Evolutionary conservation across 1,140 invertebrate species (phyloP).

Genomic region (Ylistrum balloti): DNA sequence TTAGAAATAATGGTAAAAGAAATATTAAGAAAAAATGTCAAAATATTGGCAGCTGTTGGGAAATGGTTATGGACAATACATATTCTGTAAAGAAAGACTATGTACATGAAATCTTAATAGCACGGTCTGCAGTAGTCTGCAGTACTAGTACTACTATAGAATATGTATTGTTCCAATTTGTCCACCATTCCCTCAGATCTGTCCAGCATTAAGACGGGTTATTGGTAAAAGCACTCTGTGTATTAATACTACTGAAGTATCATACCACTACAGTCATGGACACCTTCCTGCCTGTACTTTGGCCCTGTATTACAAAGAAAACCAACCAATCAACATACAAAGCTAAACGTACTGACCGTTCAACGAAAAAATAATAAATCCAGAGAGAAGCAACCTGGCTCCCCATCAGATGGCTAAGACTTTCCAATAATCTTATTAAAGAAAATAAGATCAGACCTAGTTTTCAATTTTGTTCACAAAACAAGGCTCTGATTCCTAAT

Average conservation of each 20-base stretch:
- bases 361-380: too few relatives aligned
- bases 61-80: slow-evolving; percentile 3
- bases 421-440: too few relatives aligned
- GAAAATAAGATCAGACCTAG: too few relatives aligned
- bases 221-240: slow-evolving; percentile 32
- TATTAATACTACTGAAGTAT: neutral
- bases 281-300: neutral
- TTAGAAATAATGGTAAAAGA: neutral
- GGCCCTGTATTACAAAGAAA: slow-evolving; percentile 38
- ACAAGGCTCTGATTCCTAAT: too few relatives aligned
- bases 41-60: slow-evolving; percentile 10
- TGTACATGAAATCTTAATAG: neutral
- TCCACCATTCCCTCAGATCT: neutral
- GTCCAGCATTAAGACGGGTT: neutral
- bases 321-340: neutral
- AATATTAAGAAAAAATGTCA: slow-evolving; percentile 11
- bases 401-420: too few relatives aligned
- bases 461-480: too few relatives aligned
- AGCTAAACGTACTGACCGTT: neutral
- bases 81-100: neutral
- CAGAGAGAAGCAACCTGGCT: too few relatives aligned
- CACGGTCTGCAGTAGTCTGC: neutral
- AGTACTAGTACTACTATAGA: neutral
- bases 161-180: neutral
- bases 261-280: slow-evolving; percentile 24